Conservation (phyloP, 2,888 invertebrate genomes). For the Archips crataeganus region DNA sequence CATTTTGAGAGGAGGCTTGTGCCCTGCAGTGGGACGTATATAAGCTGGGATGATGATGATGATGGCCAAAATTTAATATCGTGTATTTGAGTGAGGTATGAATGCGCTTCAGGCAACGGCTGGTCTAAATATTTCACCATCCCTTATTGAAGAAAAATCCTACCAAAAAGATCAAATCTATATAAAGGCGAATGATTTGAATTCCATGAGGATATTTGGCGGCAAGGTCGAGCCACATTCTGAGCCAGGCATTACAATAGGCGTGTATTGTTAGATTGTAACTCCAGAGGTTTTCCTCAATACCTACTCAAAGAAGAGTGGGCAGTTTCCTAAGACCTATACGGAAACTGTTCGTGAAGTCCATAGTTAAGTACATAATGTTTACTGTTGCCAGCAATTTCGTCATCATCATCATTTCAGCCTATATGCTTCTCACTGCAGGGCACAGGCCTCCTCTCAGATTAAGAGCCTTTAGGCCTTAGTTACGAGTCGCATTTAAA, state of each 20-base stretch:
- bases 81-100: not conserved
- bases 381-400: no score
- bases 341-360: not conserved
- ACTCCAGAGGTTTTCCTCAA: conserved; percentile 1
- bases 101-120: conserved; percentile 4
- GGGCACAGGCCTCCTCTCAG: no score
- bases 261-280: not conserved
- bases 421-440: no score
- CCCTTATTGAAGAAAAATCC: conserved; percentile 7
- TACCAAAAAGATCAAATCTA: conserved; percentile 8
- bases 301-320: not conserved
- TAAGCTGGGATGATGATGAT: no score
- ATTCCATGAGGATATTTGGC: conserved; percentile 11
- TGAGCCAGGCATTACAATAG: conserved; percentile 1
- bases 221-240: conserved; percentile 4
- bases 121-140: conserved; percentile 9
- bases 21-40: no score
- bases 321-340: not conserved
- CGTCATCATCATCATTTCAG: no score
- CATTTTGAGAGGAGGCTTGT: no score
- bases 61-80: not conserved
- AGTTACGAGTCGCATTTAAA: no score
- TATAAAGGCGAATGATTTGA: conserved; percentile 14
- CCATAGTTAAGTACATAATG: not conserved
- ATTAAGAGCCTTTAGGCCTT: no score